phyloP scores from a whole-genome alignment of 1,140 invertebrate genomes.

The Parasteatoda tepidariorum region DNA sequence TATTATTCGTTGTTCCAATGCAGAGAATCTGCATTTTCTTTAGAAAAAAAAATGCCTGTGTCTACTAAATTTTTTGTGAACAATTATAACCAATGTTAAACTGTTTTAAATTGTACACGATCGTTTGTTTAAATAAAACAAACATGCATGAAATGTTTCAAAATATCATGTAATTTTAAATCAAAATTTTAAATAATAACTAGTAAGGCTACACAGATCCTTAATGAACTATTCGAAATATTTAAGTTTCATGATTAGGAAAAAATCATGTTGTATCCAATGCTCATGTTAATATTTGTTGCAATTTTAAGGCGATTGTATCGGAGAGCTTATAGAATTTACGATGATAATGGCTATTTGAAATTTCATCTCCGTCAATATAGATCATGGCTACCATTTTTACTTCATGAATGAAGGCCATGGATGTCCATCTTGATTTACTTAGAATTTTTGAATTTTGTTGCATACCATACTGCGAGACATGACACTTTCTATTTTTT shows the following conservation, averaged over 20 bases:
- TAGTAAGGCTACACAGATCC: too few relatives aligned
- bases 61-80: conserved; percentile 4
- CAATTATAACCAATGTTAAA: neutral
- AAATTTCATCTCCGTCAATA: neutral
- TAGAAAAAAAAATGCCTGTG: neutral
- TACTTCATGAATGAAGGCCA: conserved; percentile 11
- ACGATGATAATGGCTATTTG: conserved; percentile 17
- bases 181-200: too few relatives aligned
- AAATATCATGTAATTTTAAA: too few relatives aligned
- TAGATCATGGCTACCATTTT: neutral
- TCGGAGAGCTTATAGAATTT: neutral
- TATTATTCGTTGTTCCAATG: neutral
- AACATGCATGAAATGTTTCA: neutral
- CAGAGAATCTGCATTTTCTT: neutral
- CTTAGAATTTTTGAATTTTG: neutral
- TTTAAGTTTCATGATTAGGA: too few relatives aligned
- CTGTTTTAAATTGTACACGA: neutral
- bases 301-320: conserved; percentile 23
- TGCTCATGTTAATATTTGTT: conserved; percentile 44
- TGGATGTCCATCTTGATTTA: neutral
- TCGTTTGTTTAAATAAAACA: neutral
- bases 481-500: neutral
- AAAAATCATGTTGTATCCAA: conserved; percentile 22
- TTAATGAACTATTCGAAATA: too few relatives aligned
- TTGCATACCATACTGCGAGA: neutral